Percentiles rank a stretch among this genome's conserved stretches.
phyloP scores from a whole-genome alignment of 2,797 vertebrate genomes.

The Chelon labrosus region DNA sequence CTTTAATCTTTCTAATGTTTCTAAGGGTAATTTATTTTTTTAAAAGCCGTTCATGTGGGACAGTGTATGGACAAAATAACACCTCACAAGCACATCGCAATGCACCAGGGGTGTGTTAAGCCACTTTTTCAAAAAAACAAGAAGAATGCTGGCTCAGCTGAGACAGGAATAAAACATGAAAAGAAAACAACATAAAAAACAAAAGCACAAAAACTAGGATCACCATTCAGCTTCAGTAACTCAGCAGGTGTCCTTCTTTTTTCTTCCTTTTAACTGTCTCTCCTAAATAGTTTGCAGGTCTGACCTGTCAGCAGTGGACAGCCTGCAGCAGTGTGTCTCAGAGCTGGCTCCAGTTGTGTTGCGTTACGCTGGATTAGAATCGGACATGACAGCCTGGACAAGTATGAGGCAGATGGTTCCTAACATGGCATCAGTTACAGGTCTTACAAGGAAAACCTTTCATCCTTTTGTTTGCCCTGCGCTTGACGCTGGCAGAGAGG shows the following conservation, averaged over 20 bases:
- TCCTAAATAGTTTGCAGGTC: constrained; percentile 48
- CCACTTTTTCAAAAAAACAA: neutral
- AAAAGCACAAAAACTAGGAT: constrained; percentile 72
- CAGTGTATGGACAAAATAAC: neutral
- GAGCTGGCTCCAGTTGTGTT: constrained; percentile 88
- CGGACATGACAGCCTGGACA: constrained; percentile 92
- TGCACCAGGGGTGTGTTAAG: neutral
- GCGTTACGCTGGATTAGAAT: constrained; percentile 91
- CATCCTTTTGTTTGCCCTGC: constrained; percentile 90
- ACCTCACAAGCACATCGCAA: neutral
- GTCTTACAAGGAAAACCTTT: constrained; percentile 89
- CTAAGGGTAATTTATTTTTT: neutral
- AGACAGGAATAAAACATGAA: neutral
- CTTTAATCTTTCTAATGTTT: neutral
- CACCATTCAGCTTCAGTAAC: constrained; percentile 77
- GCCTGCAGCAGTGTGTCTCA: constrained; percentile 87
- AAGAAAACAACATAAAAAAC: constrained; percentile 3
- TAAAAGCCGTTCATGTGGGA: neutral
- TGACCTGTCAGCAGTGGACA: constrained; percentile 80
- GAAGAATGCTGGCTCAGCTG: neutral
- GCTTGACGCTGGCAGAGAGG: constrained; percentile 68
- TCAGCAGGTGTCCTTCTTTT: constrained; percentile 47
- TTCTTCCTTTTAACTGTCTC: neutral
- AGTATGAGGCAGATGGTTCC: constrained; percentile 93
- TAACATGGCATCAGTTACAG: constrained; percentile 94